Conservation (phyloP, 1,140 invertebrate genomes). For the Whitmania pigra region DNA sequence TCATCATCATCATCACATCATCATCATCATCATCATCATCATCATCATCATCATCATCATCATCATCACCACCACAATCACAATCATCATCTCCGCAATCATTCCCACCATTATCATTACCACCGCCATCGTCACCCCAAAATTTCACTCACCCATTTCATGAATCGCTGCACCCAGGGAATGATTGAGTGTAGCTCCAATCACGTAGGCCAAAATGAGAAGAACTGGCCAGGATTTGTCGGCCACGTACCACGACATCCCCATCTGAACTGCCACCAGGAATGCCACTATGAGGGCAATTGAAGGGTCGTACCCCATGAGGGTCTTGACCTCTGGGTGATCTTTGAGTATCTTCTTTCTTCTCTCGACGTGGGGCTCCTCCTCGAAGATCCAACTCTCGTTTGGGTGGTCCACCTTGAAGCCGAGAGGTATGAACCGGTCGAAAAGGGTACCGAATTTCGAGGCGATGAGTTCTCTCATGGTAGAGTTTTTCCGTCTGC, state of each 20-base stretch:
- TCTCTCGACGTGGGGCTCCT: slow-evolving; percentile 36
- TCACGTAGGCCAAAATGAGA: slow-evolving; percentile 33
- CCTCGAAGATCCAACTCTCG: slow-evolving; percentile 34
- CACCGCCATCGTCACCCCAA: neutral
- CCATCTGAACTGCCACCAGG: slow-evolving; percentile 32
- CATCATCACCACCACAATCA: no score
- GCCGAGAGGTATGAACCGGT: slow-evolving; percentile 12
- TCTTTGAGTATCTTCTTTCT: slow-evolving; percentile 37
- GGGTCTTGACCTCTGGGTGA: slow-evolving; percentile 40
- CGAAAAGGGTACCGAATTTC: slow-evolving; percentile 10
- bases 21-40: no score
- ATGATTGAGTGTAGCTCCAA: slow-evolving; percentile 40
- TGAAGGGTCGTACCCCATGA: slow-evolving; percentile 38
- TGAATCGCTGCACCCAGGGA: slow-evolving; percentile 40
- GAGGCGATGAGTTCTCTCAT: neutral
- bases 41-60: no score
- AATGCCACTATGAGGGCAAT: slow-evolving; percentile 32
- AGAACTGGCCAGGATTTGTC: slow-evolving; percentile 34
- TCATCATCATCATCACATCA: no score
- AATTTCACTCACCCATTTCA: slow-evolving; percentile 32
- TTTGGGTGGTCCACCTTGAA: slow-evolving; percentile 21
- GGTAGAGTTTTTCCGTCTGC: neutral
- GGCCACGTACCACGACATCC: slow-evolving; percentile 30
- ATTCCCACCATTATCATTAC: no score
- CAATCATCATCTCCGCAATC: no score